Percentiles rank a stretch among this genome's conserved stretches.
Evolutionary conservation across 2,888 invertebrate species (phyloP).

Genomic region (Lepas anatifera): DNA sequence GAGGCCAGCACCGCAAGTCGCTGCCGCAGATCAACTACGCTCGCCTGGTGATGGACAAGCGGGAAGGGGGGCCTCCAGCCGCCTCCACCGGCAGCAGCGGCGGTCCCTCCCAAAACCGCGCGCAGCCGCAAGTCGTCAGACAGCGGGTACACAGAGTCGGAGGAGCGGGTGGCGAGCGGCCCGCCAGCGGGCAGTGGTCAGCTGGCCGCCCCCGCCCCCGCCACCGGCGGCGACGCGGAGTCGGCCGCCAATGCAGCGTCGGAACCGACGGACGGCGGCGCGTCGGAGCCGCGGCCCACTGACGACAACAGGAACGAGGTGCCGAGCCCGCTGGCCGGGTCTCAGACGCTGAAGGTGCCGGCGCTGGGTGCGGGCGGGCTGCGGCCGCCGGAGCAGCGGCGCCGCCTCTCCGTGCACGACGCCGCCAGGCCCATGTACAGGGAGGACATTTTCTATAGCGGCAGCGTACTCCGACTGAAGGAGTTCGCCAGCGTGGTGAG

Average conservation of each 20-base stretch:
- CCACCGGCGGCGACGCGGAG: not conserved
- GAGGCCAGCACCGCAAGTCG: not conserved
- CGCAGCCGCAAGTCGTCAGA: not conserved
- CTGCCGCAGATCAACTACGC: slow-evolving; percentile 1
- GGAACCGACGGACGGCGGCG: slow-evolving; percentile 13
- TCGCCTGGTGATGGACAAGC: not conserved
- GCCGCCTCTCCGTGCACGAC: slow-evolving; percentile 8
- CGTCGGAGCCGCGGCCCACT: slow-evolving; percentile 12
- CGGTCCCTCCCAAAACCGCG: not conserved
- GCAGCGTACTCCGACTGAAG: slow-evolving; percentile 68
- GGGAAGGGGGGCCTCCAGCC: not conserved
- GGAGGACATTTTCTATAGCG: slow-evolving; percentile 84
- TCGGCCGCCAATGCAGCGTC: too few relatives aligned
- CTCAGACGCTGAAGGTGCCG: slow-evolving; percentile 11
- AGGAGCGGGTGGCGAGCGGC: not conserved
- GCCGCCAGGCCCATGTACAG: slow-evolving; percentile 60
- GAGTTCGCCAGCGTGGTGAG: slow-evolving; percentile 79
- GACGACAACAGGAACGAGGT: slow-evolving; percentile 16
- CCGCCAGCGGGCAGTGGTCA: not conserved
- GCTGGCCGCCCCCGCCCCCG: not conserved
- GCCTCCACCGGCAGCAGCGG: not conserved
- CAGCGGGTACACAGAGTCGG: not conserved
- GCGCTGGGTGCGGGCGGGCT: not conserved
- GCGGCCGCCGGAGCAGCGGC: slow-evolving; percentile 13
- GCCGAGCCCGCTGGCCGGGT: slow-evolving; percentile 11